Evolutionary conservation across 2,888 invertebrate species (phyloP).

Genomic region (Erebia ligea): DNA sequence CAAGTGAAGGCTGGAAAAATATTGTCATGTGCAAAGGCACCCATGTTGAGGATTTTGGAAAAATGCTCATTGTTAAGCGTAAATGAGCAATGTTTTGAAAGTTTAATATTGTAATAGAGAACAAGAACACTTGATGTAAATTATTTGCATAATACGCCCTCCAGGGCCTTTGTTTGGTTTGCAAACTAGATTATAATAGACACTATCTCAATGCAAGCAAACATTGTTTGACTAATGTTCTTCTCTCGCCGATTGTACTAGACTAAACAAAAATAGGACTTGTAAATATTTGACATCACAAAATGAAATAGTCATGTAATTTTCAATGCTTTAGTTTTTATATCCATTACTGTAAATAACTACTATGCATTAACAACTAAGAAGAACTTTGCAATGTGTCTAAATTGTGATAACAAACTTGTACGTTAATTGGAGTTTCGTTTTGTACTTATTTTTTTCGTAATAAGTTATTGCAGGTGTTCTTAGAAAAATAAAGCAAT

Average conservation of each 20-base stretch:
- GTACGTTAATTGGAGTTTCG: too few relatives aligned
- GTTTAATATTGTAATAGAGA: constrained; percentile 18
- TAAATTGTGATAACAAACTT: background rate
- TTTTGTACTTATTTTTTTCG: background rate
- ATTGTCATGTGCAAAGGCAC: background rate
- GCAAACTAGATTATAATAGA: constrained; percentile 10
- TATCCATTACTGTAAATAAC: too few relatives aligned
- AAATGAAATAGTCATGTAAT: constrained; percentile 45
- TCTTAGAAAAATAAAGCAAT: too few relatives aligned
- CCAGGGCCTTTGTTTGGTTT: constrained; percentile 36
- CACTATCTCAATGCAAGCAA: constrained; percentile 28
- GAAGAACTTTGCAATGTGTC: background rate
- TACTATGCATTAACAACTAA: background rate
- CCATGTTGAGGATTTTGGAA: constrained; percentile 26
- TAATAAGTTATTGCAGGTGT: background rate
- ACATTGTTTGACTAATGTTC: constrained; percentile 18
- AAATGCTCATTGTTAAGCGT: constrained; percentile 19
- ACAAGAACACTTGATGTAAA: constrained; percentile 41
- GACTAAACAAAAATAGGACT: constrained; percentile 32
- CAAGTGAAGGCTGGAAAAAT: background rate
- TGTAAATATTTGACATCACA: constrained; percentile 77
- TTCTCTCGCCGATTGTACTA: constrained; percentile 12
- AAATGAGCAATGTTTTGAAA: constrained; percentile 6
- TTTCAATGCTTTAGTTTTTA: constrained; percentile 6
- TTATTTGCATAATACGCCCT: constrained; percentile 49